Percentiles rank a stretch among this genome's conserved stretches.
Conservation (phyloP, 1,140 invertebrate species). For the Drosophila miranda region DNA sequence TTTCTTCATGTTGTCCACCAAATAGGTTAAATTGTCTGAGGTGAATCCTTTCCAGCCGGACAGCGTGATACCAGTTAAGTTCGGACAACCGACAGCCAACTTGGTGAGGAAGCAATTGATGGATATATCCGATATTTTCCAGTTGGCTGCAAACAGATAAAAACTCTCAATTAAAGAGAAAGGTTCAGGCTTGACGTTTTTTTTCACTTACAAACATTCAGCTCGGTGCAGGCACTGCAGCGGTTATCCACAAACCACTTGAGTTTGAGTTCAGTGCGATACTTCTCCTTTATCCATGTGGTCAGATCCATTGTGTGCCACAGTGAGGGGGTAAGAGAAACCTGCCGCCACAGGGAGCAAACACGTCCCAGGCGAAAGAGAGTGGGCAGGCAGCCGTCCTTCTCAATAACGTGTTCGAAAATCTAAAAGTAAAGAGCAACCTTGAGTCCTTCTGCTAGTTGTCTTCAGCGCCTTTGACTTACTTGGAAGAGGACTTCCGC, state of each 20-base stretch:
- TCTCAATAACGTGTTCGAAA: conserved; percentile 86
- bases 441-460: neutral
- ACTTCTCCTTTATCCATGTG: conserved; percentile 88
- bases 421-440: conserved; percentile 83
- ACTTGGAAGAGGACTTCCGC: conserved; percentile 85
- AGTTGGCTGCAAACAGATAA: conserved; percentile 84
- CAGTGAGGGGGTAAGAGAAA: conserved; percentile 86
- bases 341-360: conserved; percentile 88
- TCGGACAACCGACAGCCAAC: conserved; percentile 86
- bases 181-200: too few relatives aligned
- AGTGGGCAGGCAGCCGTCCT: conserved; percentile 88
- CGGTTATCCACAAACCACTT: conserved; percentile 90
- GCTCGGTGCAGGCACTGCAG: conserved; percentile 87
- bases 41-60: conserved; percentile 89
- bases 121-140: conserved; percentile 84
- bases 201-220: conserved; percentile 87
- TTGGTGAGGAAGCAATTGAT: conserved; percentile 86
- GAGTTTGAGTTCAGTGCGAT: conserved; percentile 88
- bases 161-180: neutral
- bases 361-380: conserved; percentile 88
- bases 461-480: neutral
- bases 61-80: conserved; percentile 87
- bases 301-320: conserved; percentile 91
- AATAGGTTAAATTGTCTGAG: conserved; percentile 87
- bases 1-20: conserved; percentile 86